phyloP scores from a whole-genome alignment of 2,888 invertebrate species.

The Andrena fulva region DNA sequence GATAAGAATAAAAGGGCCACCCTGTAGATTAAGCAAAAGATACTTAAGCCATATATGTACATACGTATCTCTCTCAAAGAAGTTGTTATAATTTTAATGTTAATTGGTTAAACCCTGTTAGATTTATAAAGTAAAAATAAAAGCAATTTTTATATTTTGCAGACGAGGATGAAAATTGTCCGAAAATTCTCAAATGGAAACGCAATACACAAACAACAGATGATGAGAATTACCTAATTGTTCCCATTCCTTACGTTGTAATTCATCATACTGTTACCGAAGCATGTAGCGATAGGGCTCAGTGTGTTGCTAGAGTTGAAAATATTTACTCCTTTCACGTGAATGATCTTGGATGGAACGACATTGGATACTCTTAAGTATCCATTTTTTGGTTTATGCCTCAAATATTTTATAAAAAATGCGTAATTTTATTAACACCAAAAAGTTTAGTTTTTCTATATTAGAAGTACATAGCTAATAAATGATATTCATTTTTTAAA shows the following conservation, averaged over 20 bases:
- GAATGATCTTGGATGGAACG: slow-evolving; percentile 85
- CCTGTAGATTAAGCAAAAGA: no score
- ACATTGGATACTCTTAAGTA: slow-evolving; percentile 88
- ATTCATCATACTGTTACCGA: slow-evolving; percentile 87
- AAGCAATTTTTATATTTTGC: background rate
- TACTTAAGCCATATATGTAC: no score
- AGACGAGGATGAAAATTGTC: slow-evolving; percentile 81
- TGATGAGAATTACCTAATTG: slow-evolving; percentile 86
- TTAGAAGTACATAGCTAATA: background rate
- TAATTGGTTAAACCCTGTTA: background rate
- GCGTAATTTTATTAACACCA: background rate
- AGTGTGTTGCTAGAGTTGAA: slow-evolving; percentile 84
- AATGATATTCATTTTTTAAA: background rate
- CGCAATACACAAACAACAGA: slow-evolving; percentile 85
- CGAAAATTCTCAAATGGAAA: slow-evolving; percentile 86
- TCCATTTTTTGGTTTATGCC: background rate
- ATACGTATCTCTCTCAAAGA: no score
- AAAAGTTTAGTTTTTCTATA: no score
- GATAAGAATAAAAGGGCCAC: no score
- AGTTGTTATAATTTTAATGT: background rate
- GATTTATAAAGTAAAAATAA: background rate
- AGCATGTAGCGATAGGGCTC: slow-evolving; percentile 83
- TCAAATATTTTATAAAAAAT: background rate
- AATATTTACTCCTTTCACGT: slow-evolving; percentile 86
- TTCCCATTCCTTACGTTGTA: slow-evolving; percentile 86